These are phyloP conservation scores for Ceratina japonica DNA, from an alignment of 1,140 invertebrate genomes.

Conservation along the genomic window DNA sequence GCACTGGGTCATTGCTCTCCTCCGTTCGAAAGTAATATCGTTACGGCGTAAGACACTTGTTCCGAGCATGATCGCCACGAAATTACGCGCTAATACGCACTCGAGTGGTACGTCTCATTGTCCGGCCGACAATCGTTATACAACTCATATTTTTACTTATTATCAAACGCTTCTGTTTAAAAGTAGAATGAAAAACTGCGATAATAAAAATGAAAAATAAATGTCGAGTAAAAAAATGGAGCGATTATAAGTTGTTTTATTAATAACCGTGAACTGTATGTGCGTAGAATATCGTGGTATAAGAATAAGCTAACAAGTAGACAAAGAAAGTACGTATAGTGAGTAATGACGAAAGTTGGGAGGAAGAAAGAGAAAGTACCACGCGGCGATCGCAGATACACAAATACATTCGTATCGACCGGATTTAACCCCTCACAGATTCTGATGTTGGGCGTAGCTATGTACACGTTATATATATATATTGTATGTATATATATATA, in stretches of 20 bases:
- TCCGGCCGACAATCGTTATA: no score
- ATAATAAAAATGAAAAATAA: no score
- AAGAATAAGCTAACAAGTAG: no score
- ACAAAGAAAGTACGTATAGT: background rate
- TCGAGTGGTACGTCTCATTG: background rate
- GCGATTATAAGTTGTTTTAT: no score
- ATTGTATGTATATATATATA: no score
- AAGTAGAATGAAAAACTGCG: no score
- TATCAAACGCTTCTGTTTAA: no score
- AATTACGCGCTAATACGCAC: background rate
- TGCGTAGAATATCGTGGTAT: no score
- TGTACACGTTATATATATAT: background rate
- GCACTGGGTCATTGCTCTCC: constrained; percentile 77
- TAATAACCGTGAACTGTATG: no score
- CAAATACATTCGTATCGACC: background rate
- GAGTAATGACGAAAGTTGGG: background rate
- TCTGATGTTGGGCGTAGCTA: background rate
- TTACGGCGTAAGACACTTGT: constrained; percentile 55
- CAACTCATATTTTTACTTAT: no score
- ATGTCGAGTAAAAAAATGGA: no score
- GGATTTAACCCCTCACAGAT: constrained; percentile 1
- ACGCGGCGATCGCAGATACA: background rate
- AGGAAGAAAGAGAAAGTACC: constrained; percentile 9
- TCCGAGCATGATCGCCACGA: constrained; percentile 25
- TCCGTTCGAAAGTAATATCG: constrained; percentile 65